Evolutionary conservation across 2,797 vertebrate genomes (phyloP), one percentile per base, ranked within the genome.

Genomic region (Rhadinocentrus ornatus): DNA sequence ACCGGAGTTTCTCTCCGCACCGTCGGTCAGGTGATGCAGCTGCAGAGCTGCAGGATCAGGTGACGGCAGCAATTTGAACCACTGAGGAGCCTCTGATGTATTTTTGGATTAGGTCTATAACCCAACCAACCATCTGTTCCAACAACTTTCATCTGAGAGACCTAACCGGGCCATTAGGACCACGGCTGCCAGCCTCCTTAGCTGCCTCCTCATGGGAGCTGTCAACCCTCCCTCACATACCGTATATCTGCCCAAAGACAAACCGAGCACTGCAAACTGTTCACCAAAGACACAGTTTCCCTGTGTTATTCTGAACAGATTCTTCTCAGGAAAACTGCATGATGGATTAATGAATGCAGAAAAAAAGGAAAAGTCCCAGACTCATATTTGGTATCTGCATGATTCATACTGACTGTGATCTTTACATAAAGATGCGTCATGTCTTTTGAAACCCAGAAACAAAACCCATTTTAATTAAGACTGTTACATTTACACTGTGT

Each of bases 81-180:
- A 0, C 59, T 37, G 69, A 44, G 50, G 56, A 78, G 69, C 55
- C 75, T 69, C 65, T 80, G 73, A 73, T 74, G 73, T 80, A 67
- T 80, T 75, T 85, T 75, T 81, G 65, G 70, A 73, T 86, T 66
- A 66, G 71, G 44, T 73, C 71, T 48, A 54, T 70, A 74, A 78
- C 68, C 63, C 44, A 48, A 67, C 35, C 75, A 71, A 73, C 67
- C 82, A 80, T 87, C 85, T 83, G 83, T 64, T 79, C 77, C 57
- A 70, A 29, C 76, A 79, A 66, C 62, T 15, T 62, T 83, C 73
- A 70, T 71, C 70, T 70, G 75, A 65, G 73, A 83, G 62, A 52
- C 22, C 34, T 59, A 9, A 46, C 37, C 3, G 53, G 48, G 41
- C 73, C 76, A 69, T 87, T 81, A 85, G 72, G 62, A 81, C 56